Conservation (phyloP, 2,888 invertebrate genomes). For the Tricholauxania praeusta region DNA sequence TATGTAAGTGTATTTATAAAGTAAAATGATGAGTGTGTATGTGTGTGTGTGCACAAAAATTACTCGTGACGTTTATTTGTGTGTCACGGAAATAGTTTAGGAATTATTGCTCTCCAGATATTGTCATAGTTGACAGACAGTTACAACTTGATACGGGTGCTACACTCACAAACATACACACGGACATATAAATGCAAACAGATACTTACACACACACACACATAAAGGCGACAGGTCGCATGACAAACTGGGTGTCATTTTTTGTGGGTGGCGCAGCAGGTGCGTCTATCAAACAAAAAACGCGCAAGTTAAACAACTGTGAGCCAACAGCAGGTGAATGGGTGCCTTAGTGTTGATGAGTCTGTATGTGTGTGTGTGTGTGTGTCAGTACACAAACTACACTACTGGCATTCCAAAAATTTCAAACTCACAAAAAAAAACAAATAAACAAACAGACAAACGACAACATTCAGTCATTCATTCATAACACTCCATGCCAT, state of each 20-base stretch:
- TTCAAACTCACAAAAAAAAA: too few relatives aligned
- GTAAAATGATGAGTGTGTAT: background rate
- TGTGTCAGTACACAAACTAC: background rate
- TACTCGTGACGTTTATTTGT: constrained; percentile 47
- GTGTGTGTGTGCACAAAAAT: constrained; percentile 34
- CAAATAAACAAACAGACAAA: background rate
- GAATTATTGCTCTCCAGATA: constrained; percentile 50
- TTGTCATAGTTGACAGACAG: constrained; percentile 51
- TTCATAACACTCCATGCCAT: constrained; percentile 28
- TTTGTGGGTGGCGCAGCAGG: constrained; percentile 6
- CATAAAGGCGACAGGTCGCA: background rate
- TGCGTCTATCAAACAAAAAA: constrained; percentile 16
- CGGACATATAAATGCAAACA: too few relatives aligned
- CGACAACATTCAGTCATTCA: constrained; percentile 3
- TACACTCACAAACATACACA: constrained; percentile 8
- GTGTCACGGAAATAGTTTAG: constrained; percentile 51
- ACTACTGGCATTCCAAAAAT: constrained; percentile 21
- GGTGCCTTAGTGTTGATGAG: constrained; percentile 15
- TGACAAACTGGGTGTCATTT: background rate
- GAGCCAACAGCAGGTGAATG: constrained; percentile 5
- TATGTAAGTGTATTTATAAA: background rate
- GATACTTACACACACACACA: constrained; percentile 11
- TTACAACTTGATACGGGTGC: constrained; percentile 36
- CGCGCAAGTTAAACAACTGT: background rate
- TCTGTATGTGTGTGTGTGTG: constrained; percentile 16